Conservation (phyloP, 2,113 vertebrate genomes). For the Sinocyclocheilus anophthalmus region DNA sequence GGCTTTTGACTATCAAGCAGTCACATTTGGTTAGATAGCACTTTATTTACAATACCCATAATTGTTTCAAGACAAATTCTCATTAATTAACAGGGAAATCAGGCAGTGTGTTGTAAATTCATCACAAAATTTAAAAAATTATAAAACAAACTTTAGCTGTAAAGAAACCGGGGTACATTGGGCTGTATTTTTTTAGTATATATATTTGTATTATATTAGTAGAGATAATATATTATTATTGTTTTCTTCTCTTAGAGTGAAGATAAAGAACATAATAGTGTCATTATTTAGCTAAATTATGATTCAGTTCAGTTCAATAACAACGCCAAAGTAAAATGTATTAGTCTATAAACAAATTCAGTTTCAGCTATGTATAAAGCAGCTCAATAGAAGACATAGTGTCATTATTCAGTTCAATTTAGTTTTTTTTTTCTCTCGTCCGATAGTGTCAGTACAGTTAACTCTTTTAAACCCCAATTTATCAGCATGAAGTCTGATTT, state of each 20-base stretch:
- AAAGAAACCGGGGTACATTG: neutral
- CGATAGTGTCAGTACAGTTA: neutral
- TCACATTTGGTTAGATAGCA: too few relatives aligned
- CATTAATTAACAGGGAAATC: neutral
- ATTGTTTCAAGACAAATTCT: neutral
- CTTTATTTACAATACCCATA: neutral
- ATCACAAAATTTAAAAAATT: too few relatives aligned
- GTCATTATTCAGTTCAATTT: neutral
- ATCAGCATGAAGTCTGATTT: neutral
- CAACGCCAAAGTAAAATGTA: neutral
- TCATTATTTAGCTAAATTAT: neutral
- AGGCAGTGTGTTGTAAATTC: neutral
- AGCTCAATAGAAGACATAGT: neutral
- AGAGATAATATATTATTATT: too few relatives aligned
- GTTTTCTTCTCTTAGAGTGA: neutral
- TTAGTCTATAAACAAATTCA: neutral
- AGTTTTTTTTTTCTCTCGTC: neutral
- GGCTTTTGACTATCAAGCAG: neutral
- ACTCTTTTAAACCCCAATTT: neutral
- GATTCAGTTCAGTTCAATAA: neutral
- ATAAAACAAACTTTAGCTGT: neutral
- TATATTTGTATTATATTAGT: too few relatives aligned
- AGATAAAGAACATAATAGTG: neutral
- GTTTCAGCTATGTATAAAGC: neutral
- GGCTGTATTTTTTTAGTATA: too few relatives aligned